Base-by-base conservation (phyloP, 2,888 invertebrate genomes). In the Pristionchus exspectatus region DNA sequence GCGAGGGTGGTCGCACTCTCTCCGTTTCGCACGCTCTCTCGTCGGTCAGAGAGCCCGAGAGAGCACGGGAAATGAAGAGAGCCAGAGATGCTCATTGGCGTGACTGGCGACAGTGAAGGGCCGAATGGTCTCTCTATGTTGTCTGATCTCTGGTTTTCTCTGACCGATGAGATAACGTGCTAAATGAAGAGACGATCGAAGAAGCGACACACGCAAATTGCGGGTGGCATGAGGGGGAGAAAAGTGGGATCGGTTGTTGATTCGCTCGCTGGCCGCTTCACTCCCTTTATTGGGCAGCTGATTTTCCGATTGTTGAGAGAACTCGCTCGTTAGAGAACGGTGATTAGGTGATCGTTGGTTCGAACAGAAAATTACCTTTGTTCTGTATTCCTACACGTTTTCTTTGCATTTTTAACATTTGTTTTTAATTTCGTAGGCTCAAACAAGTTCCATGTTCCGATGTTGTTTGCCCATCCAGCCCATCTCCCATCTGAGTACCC, bases 141-240 rank as follows among this genome's bases (percentile, higher is more conserved):
- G 44, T 12, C 44, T 50, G 44, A 50, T 50, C 44, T 50, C 44
- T 33, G 14, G 16, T 14, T 7, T 27, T 69, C 30, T 12, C 9
- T 63, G 63, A 63, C n/a, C 63, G 24, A n/a, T n/a, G 2, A 63
- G 63, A 63, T n/a, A 24, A 9, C 3, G 72, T 72, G 14, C 33
- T 9, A 72, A 72, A 33, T 33, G 16, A 30, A 72, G 33, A 72
- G 30, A 30, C 21, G 18, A 38, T 7, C 44, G 74, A 77, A 44
- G 74, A 38, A 77, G 74, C 44, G 44, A 21, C 72, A 12, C 69
- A 50, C 69, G 69, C 72, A 72, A 77, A 77, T 77, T 30, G 38
- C 9, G 38, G 21, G 74, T 77, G 44, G 33, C 30, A 69, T 27
- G 27, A 30, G 21, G 18, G 16, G 14, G 30, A 18, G 69, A 69